Base-by-base conservation (phyloP, 1,140 invertebrate species). In the Helicoverpa zea region DNA sequence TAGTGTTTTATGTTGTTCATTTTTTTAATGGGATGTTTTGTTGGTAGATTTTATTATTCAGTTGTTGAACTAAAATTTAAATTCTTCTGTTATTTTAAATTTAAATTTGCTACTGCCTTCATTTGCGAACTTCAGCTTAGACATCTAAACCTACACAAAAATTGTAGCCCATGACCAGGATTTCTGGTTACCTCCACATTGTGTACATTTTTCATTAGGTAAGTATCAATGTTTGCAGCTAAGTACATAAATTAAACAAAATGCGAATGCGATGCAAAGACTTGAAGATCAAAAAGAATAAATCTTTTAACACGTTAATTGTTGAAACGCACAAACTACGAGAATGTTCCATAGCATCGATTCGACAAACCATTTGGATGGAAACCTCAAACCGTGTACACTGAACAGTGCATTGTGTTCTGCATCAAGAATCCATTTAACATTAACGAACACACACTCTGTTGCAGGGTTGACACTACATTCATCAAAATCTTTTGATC, bases 381-480 rank as follows among this genome's bases (percentile, higher is more conserved):
- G 35, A 35, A 35, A 35, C 35, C 35, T 43, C 11, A 63, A n/a
- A 35, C 3, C n/a, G 16, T 47, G 63, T 16, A 68, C 64, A 68
- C 10, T 5, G 68, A 72, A 30, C 68, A 51, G 68, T 11, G 14
- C 68, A 72, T 52, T 72, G 23, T 72, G 68, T 72, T 54, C 23
- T 2, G 64, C 12, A 54, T 54, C 68, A 72, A 72, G 49, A 72
- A 72, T 52, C 47, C 49, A 52, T 72, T 54, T 70, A 70, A 52
- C 47, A 30, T 54, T 72, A 72, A 54, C 23, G 66, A 51, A 70
- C 66, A 23, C 3, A 72, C 18, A 10, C 49, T n/a, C 49, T 13
- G 13, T 12, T 51, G 35, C 9, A 54, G 49, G 49, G 68, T 51
- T 72, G 68, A 61, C 58, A 30, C 58, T 12, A 4, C 12, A 61